Percentiles rank a stretch among this genome's conserved stretches.
phyloP scores from a whole-genome alignment of 2,797 vertebrate genomes.

The Arnoldichthys spilopterus region DNA sequence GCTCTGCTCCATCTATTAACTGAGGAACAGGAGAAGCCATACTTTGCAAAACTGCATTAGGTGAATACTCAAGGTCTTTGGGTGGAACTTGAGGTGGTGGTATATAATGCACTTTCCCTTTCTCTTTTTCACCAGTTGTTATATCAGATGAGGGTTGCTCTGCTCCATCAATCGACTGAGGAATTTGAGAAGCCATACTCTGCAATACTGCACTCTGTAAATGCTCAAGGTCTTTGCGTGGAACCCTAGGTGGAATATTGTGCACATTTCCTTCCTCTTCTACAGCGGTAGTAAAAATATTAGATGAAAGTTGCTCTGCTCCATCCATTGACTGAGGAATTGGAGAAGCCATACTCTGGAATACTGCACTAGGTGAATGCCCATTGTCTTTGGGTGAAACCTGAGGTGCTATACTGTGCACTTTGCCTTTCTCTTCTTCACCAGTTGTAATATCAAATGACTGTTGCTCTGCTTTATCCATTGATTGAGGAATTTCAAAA shows the following conservation, averaged over 20 bases:
- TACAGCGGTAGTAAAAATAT: not conserved
- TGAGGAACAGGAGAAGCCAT: conserved; percentile 20
- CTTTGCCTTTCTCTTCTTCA: not conserved
- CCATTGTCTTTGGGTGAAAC: not conserved
- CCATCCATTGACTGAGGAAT: too few species aligned
- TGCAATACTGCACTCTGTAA: too few species aligned
- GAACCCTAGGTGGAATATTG: too few species aligned
- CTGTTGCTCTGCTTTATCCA: not conserved
- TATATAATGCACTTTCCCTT: not conserved
- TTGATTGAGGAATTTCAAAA: not conserved
- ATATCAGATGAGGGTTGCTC: not conserved
- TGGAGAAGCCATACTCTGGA: not conserved
- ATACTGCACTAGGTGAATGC: not conserved
- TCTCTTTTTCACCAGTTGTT: not conserved
- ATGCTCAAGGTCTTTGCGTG: too few species aligned
- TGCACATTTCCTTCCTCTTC: too few species aligned
- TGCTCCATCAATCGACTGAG: not conserved
- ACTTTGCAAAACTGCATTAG: not conserved
- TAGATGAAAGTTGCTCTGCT: too few species aligned
- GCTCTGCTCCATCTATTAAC: conserved; percentile 18
- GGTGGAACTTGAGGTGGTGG: not conserved
- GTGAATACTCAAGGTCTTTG: conserved; percentile 16
- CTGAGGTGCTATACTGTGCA: not conserved
- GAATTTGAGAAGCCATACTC: too few species aligned
- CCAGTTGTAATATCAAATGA: not conserved